Evolutionary conservation across 1,140 invertebrate genomes (phyloP).

Genomic region (Semibalanus balanoides): DNA sequence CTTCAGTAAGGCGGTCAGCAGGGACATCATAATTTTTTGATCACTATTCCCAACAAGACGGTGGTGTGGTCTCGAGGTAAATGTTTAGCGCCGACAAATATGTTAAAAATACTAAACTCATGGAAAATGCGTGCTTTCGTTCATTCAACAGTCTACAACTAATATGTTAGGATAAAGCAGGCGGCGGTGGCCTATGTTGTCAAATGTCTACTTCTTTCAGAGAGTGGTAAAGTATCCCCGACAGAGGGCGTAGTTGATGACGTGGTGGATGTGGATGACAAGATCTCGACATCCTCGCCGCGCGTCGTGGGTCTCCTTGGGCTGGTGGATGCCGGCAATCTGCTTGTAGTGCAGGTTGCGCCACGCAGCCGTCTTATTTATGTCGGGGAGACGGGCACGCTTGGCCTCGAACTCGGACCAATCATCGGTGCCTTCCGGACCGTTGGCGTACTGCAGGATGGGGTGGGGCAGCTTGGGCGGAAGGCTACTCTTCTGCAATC

Average conservation of each 20-base stretch:
- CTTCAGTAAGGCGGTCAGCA: no score
- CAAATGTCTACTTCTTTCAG: conserved; percentile 17
- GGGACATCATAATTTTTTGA: no score
- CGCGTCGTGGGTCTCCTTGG: conserved; percentile 60
- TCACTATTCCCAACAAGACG: no score
- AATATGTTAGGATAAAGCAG: no score
- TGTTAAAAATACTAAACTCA: no score
- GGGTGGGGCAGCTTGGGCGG: conserved; percentile 10
- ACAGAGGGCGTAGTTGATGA: conserved; percentile 30
- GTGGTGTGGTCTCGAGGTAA: no score
- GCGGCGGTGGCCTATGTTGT: no score
- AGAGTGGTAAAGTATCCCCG: conserved; percentile 19
- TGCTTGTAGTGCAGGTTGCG: conserved; percentile 6
- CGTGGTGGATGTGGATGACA: conserved; percentile 34
- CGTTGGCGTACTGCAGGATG: conserved; percentile 16
- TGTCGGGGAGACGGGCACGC: conserved; percentile 26
- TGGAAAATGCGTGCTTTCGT: no score
- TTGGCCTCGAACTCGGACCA: conserved; percentile 4
- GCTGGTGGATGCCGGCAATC: conserved; percentile 2
- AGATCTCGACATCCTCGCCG: conserved; percentile 73
- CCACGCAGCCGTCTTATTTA: conserved; percentile 48
- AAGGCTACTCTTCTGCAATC: no score
- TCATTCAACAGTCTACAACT: no score
- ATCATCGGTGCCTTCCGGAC: conserved; percentile 10
- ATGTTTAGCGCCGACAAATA: no score